These are phyloP conservation scores for Cheumatopsyche charites DNA, from an alignment of 1,140 invertebrate genomes.

Conservation along the genomic window DNA sequence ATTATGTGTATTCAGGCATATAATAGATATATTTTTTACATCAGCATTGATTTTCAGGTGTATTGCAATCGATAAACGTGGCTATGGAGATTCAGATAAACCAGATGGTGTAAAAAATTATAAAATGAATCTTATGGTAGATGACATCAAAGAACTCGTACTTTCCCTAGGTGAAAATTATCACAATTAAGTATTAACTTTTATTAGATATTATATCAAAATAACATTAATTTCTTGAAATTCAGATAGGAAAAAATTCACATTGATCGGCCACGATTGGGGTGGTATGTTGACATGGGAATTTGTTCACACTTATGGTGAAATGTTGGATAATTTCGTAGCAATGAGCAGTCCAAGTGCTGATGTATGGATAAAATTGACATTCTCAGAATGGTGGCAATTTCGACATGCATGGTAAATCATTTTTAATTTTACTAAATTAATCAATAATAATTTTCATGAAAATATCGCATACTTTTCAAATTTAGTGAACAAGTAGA, in stretches of 20 bases:
- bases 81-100: slow-evolving; percentile 72
- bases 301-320: slow-evolving; percentile 55
- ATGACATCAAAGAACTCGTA: slow-evolving; percentile 69
- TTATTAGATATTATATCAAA: neutral
- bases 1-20: too few species aligned
- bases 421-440: neutral
- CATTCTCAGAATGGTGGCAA: slow-evolving; percentile 38
- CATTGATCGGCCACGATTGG: slow-evolving; percentile 75
- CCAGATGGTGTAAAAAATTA: slow-evolving; percentile 64
- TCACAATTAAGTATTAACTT: neutral
- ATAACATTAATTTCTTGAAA: neutral
- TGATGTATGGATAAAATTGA: slow-evolving; percentile 23
- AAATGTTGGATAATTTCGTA: slow-evolving; percentile 42
- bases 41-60: slow-evolving; percentile 63
- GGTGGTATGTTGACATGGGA: slow-evolving; percentile 65
- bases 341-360: slow-evolving; percentile 31
- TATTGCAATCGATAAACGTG: slow-evolving; percentile 71
- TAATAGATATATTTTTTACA: too few species aligned
- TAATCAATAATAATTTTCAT: neutral
- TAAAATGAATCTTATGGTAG: slow-evolving; percentile 59
- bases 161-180: slow-evolving; percentile 60
- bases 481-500: neutral
- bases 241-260: slow-evolving; percentile 49
- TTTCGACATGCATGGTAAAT: slow-evolving; percentile 41
- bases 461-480: neutral